Evolutionary conservation across 2,113 vertebrate species (phyloP).

Genomic region (Lichenostomus cassidix): DNA sequence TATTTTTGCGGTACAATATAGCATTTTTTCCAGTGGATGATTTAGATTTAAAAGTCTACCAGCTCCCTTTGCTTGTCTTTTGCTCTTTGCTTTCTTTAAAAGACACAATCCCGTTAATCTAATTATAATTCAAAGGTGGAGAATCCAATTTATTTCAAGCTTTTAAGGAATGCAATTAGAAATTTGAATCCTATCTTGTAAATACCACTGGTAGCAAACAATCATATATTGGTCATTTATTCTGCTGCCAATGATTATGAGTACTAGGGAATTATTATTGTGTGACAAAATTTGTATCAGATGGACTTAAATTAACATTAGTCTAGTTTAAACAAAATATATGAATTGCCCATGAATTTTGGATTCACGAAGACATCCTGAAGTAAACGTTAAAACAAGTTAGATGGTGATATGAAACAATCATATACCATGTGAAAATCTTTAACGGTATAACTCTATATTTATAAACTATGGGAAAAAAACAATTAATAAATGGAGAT

Average conservation of each 20-base stretch:
- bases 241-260: neutral
- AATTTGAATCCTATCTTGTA: neutral
- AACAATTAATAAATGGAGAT: neutral
- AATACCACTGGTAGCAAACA: neutral
- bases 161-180: neutral
- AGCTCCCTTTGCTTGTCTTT: neutral
- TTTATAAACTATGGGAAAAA: neutral
- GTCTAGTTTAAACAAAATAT: neutral
- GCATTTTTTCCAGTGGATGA: neutral
- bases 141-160: neutral
- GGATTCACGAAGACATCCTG: neutral
- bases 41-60: neutral
- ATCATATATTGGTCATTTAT: neutral
- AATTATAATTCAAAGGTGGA: neutral
- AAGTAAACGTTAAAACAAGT: neutral
- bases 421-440: neutral
- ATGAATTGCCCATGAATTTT: neutral
- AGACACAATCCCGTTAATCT: neutral
- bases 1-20: neutral
- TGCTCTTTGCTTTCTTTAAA: neutral
- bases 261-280: neutral
- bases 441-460: neutral
- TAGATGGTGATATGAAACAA: neutral
- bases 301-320: neutral
- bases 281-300: neutral